Evolutionary conservation across 2,888 invertebrate species (phyloP).

Genomic region (Thymelicus acteon): DNA sequence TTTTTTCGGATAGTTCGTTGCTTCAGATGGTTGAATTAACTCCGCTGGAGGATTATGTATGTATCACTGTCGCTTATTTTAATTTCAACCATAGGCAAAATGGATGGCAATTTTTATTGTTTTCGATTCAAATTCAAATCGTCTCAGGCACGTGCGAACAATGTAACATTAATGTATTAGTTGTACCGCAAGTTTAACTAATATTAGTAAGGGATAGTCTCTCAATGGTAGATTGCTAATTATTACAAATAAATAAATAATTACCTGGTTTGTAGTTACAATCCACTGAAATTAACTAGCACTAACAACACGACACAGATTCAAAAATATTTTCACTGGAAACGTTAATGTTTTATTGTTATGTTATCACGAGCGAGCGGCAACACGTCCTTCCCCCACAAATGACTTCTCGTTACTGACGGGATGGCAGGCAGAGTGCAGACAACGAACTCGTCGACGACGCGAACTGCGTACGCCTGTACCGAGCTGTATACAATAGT

Average conservation of each 20-base stretch:
- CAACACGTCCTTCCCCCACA: conserved; percentile 43
- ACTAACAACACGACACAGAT: conserved; percentile 50
- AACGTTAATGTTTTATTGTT: conserved; percentile 50
- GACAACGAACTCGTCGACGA: conserved; percentile 15
- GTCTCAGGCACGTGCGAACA: conserved; percentile 34
- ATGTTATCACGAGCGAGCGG: conserved; percentile 44
- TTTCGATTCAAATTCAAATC: conserved; percentile 25
- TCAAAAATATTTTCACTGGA: conserved; percentile 49
- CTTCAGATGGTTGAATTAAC: neutral
- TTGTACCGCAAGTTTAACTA: conserved; percentile 14
- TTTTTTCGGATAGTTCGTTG: neutral
- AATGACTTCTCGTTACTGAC: conserved; percentile 57
- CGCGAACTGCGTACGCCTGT: conserved; percentile 44
- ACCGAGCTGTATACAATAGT: conserved; percentile 11
- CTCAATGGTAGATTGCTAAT: neutral
- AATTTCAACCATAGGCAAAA: neutral
- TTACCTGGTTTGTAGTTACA: conserved; percentile 29
- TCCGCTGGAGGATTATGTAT: too few species aligned
- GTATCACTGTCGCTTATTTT: too few species aligned
- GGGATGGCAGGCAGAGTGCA: conserved; percentile 37
- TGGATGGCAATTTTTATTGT: neutral
- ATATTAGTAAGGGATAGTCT: neutral
- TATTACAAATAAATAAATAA: neutral
- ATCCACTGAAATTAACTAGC: conserved; percentile 29
- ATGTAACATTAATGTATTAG: conserved; percentile 31